Conservation (phyloP, 2,797 vertebrate species). For the Chrysolophus pictus region DNA sequence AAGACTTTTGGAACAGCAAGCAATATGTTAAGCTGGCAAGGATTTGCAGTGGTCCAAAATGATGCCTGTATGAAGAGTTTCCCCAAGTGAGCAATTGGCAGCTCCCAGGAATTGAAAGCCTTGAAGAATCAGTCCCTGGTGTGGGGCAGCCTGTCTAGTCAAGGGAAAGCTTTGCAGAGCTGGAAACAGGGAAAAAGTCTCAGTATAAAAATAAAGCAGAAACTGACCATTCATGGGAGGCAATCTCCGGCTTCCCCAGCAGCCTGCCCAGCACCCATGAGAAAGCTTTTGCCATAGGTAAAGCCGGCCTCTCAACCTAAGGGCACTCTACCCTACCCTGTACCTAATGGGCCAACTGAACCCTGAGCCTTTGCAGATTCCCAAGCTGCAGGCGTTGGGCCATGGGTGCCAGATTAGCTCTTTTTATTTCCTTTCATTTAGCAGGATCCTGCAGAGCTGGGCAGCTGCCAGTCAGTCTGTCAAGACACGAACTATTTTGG, state of each 20-base stretch:
- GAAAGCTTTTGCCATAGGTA: conserved; percentile 13
- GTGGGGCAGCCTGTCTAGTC: background rate
- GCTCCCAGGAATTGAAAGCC: background rate
- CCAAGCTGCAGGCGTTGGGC: background rate
- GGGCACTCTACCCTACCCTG: background rate
- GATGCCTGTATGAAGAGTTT: background rate
- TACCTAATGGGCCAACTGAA: background rate
- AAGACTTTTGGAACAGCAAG: background rate
- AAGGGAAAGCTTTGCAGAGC: background rate
- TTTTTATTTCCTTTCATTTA: conserved; percentile 74
- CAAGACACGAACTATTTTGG: conserved; percentile 83
- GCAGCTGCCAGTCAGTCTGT: conserved; percentile 82
- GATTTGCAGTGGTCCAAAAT: background rate
- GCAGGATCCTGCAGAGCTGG: conserved; percentile 76
- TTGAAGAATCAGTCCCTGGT: background rate
- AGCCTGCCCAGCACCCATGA: background rate
- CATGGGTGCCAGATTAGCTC: conserved; percentile 58
- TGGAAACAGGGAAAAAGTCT: background rate
- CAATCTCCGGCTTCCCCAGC: background rate
- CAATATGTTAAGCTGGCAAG: background rate
- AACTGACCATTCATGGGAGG: background rate
- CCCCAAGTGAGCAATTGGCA: background rate
- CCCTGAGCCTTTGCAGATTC: background rate
- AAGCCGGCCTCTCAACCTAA: background rate
- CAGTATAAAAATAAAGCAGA: conserved; percentile 40